Evolutionary conservation across 2,888 invertebrate species (phyloP), one percentile per base, ranked within the genome.

Genomic region (Schizaphis graminum): DNA sequence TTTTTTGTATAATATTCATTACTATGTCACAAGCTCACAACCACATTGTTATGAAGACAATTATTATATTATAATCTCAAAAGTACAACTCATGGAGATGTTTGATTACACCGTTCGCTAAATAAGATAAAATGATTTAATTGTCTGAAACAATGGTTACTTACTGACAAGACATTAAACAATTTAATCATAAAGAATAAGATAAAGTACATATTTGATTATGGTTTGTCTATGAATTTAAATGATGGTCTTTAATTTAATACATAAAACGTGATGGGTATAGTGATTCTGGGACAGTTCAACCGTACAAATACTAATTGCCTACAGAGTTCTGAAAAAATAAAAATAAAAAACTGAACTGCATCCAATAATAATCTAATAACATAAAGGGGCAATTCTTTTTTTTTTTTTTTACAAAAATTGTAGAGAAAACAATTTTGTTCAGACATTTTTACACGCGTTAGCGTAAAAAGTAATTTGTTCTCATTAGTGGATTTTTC

Each of bases 381-480:
- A 77, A 77, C 35, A 77, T 77, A 77, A 77, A 77, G 35, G 77
- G 77, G 77, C 35, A 77, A 77, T 77, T 77, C 77, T 35, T 77
- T 77, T 67, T 77, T 77, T 87, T 49, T 87, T 49, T 87, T 87
- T 47, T 35, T 47, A 56, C 56, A 11, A 57, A 47, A 57, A 44
- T 56, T 44, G 47, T 41, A 44, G 89, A 41, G 28, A 89, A 61
- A 89, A 89, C 56, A 61, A 57, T 67, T 67, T 67, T 41, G 49
- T 53, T 90, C n/a, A n/a, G 67, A 67, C 44, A 26, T 67, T 49
- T 90, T 24, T 16, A 67, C 47, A 47, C 87, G 87, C 35, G 67
- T 77, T 61, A 57, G 44, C 44, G 57, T 89, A 89, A 57, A 87
- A 89, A 89, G 44, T 44, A 89, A 89, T 89, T 89, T 89, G 41